A percentile compares a stretch with the other conserved stretches of the same genome.
Conservation (phyloP, 2,888 invertebrate genomes). For the Phyllotreta striolata region DNA sequence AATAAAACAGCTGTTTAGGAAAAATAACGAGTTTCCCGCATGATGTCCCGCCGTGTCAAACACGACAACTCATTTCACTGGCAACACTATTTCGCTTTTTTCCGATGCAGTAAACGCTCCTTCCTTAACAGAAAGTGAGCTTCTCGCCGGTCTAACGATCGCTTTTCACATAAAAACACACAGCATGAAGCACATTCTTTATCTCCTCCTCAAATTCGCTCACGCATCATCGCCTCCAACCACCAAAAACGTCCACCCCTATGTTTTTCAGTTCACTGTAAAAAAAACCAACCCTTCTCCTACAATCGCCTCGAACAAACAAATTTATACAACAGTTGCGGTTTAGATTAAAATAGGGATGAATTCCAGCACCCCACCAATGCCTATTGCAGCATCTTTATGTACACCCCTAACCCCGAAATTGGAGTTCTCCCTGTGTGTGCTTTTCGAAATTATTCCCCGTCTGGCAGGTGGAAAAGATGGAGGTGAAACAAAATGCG, state of each 20-base stretch:
- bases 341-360: background rate
- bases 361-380: background rate
- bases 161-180: constrained; percentile 21
- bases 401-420: constrained; percentile 22
- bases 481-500: constrained; percentile 22
- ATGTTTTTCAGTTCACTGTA: too few species aligned
- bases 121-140: constrained; percentile 17
- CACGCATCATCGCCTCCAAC: constrained; percentile 9
- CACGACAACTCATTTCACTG: constrained; percentile 13
- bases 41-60: constrained; percentile 12
- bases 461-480: constrained; percentile 10
- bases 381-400: background rate
- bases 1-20: constrained; percentile 14
- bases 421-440: constrained; percentile 33
- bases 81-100: constrained; percentile 21
- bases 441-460: constrained; percentile 21
- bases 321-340: background rate
- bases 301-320: too few species aligned
- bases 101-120: constrained; percentile 8
- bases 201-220: constrained; percentile 13
- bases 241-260: too few species aligned
- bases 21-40: constrained; percentile 3
- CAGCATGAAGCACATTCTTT: constrained; percentile 17
- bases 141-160: constrained; percentile 27
- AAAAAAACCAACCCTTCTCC: too few species aligned